phyloP scores from a whole-genome alignment of 2,888 invertebrate genomes.

The Dryobotodes eremita region DNA sequence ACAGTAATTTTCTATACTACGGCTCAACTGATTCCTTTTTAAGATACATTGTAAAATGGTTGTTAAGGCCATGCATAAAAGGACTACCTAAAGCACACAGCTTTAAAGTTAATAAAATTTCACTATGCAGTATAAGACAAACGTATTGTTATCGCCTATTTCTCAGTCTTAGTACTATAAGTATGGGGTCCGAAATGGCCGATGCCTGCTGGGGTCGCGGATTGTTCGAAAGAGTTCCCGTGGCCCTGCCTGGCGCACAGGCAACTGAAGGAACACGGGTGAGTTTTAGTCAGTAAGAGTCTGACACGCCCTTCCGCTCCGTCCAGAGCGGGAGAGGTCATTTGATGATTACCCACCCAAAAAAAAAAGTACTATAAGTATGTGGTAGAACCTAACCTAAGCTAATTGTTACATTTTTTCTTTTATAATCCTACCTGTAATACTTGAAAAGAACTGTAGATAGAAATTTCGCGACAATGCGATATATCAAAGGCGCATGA shows the following conservation, averaged over 20 bases:
- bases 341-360: no score
- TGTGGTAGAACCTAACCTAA: not conserved
- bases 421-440: not conserved
- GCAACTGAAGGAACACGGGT: no score
- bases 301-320: no score
- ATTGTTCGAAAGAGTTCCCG: no score
- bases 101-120: conserved; percentile 25
- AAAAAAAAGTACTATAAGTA: not conserved
- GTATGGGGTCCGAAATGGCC: no score
- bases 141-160: not conserved
- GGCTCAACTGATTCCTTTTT: not conserved
- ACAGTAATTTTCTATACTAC: no score
- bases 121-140: conserved; percentile 26
- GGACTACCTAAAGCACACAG: not conserved
- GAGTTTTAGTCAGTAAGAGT: no score
- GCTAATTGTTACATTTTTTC: not conserved
- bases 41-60: conserved; percentile 15
- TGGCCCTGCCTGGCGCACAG: no score
- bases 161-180: not conserved
- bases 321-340: no score
- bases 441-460: not conserved
- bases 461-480: not conserved
- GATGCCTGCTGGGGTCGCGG: no score
- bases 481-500: not conserved
- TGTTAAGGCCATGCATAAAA: conserved; percentile 14